Evolutionary conservation across 2,888 invertebrate species (phyloP).

Genomic region (Caenorhabditis sp.): DNA sequence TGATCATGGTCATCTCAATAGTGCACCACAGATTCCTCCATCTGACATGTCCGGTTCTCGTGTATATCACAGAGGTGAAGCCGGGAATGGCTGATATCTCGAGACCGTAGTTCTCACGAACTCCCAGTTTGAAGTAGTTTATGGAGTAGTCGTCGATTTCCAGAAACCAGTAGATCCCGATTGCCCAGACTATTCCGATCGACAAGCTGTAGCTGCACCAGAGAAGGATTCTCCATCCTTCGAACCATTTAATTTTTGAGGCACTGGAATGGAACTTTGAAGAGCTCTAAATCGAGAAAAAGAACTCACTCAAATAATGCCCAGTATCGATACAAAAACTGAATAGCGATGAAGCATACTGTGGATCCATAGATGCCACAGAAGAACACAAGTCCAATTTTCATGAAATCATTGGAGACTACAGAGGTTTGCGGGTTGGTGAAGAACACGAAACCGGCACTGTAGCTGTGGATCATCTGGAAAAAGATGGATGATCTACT

Average conservation of each 20-base stretch:
- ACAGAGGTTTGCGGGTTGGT: constrained; percentile 16
- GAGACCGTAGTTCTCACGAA: constrained; percentile 14
- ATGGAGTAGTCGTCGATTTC: constrained; percentile 32
- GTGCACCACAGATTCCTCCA: constrained; percentile 44
- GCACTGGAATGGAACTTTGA: constrained; percentile 14
- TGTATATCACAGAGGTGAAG: constrained; percentile 40
- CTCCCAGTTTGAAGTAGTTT: constrained; percentile 1
- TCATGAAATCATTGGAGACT: constrained; percentile 27
- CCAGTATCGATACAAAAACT: constrained; percentile 49
- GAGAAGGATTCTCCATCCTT: constrained; percentile 8
- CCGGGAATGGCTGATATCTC: constrained; percentile 24
- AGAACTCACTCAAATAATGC: constrained; percentile 42
- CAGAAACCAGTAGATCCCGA: constrained; percentile 26
- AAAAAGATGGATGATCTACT: not conserved
- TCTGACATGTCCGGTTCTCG: not conserved
- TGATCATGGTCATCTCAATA: constrained; percentile 37
- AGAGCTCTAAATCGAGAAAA: not conserved
- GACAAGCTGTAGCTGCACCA: constrained; percentile 36
- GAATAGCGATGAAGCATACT: constrained; percentile 39
- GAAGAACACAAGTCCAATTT: constrained; percentile 28
- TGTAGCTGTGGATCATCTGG: constrained; percentile 49
- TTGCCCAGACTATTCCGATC: constrained; percentile 30
- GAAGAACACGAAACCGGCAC: constrained; percentile 34
- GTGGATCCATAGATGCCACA: constrained; percentile 40
- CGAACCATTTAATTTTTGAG: constrained; percentile 25